Evolutionary conservation across 2,888 invertebrate species (phyloP), one percentile per base, ranked within the genome.

Genomic region (Argyra leucocephala): DNA sequence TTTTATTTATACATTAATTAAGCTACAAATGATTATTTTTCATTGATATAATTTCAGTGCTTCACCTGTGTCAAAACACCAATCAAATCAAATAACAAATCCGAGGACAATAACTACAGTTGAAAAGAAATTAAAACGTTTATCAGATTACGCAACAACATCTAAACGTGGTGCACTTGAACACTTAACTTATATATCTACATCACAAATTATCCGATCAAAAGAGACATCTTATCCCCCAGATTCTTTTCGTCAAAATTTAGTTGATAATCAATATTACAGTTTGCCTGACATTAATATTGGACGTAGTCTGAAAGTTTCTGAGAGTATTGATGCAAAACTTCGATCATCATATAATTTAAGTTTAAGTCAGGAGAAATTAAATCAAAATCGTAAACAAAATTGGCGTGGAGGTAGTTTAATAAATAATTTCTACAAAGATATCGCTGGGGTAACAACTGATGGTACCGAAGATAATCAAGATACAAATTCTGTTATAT

Each of bases 251-350:
- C 73, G 73, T 0, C 73, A 74, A 60, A 68, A 68, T 37, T 70
- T 86, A 68, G 80, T 82, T 68, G 86, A 86, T 75, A 88, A 88
- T 75, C 87, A 88, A 74, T 89, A 86, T 73, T 85, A 86, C 76
- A 88, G 88, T 23, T 78, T 88, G 68, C 88, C 88, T 10, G 88
- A 88, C 76, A 85, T 88, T 62, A 86, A 86, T 66, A 85, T 86
- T 24, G 84, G 87, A 67, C 86, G 87, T 75, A 86, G 86, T 74
- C 81, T 88, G 67, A 83, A 86, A 72, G 87, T 86, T 73, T 88
- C 86, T 66, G 88, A 88, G 75, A 84, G 85, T 70, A 88, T 88
- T 72, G 88, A 89, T 75, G 85, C 85, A 66, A 88, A 88, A 75
- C 76, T 88, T 65, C 80, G 88, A 57, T 82, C 76, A 22, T 78